These are phyloP conservation scores for Naja naja DNA, from an alignment of 2,113 vertebrate genomes.

Conservation along the genomic window DNA sequence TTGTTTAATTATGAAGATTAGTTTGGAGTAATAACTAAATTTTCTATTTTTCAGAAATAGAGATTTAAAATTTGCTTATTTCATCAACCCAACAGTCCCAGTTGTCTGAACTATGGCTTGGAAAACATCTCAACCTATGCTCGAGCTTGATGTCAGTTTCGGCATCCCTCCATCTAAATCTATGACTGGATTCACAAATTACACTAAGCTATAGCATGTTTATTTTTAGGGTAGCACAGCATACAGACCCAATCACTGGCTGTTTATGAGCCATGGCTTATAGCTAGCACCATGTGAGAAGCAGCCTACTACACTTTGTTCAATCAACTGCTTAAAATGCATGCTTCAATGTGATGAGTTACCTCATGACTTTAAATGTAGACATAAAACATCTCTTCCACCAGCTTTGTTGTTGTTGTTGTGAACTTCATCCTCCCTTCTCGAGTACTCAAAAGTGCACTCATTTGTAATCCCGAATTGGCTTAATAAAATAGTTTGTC, in stretches of 20 bases:
- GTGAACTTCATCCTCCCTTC: background rate
- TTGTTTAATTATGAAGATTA: background rate
- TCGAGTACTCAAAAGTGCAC: background rate
- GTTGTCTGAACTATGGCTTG: background rate
- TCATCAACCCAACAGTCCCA: background rate
- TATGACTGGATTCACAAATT: background rate
- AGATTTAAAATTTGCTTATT: background rate
- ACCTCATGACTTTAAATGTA: background rate
- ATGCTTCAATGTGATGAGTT: background rate
- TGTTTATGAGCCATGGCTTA: background rate
- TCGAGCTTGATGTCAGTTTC: background rate
- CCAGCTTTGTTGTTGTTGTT: background rate
- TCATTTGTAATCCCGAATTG: background rate
- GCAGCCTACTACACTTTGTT: background rate
- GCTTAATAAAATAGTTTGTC: background rate
- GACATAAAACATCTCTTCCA: background rate
- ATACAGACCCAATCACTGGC: background rate
- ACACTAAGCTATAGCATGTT: background rate
- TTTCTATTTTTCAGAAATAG: background rate
- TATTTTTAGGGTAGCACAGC: background rate
- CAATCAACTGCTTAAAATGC: background rate
- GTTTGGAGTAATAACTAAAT: background rate
- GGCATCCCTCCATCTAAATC: background rate
- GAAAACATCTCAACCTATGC: background rate
- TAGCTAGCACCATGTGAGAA: background rate